A percentile compares a stretch with the other conserved stretches of the same genome.
These are phyloP conservation scores for Dufourea novaeangliae DNA, from an alignment of 1,140 invertebrate species.

Conservation along the genomic window DNA sequence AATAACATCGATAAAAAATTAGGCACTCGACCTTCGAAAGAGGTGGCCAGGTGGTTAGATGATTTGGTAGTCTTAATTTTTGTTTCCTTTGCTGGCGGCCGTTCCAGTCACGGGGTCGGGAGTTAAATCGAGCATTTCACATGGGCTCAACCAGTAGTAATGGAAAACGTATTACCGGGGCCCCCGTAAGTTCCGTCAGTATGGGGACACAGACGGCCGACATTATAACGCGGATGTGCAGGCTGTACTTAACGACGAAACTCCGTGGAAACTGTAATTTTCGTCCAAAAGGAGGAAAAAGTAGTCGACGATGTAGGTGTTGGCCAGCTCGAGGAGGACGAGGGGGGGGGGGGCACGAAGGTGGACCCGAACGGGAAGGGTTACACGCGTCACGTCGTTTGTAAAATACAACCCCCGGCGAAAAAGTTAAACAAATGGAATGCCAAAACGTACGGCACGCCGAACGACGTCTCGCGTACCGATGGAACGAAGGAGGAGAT, in stretches of 20 bases:
- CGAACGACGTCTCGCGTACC: neutral
- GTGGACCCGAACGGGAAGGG: neutral
- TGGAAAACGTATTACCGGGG: slow-evolving; percentile 77
- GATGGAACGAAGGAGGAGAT: slow-evolving; percentile 1
- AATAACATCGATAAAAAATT: neutral
- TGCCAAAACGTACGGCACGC: slow-evolving; percentile 33
- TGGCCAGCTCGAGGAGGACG: neutral
- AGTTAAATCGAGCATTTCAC: slow-evolving; percentile 59
- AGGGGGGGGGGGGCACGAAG: neutral
- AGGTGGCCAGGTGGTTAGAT: neutral
- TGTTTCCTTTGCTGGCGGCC: neutral
- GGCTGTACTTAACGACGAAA: slow-evolving; percentile 80
- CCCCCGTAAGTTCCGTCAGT: slow-evolving; percentile 74
- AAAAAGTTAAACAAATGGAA: slow-evolving; percentile 63
- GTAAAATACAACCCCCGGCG: slow-evolving; percentile 48
- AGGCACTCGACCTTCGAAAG: no score
- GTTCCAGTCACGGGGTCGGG: slow-evolving; percentile 10
- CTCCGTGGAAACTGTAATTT: slow-evolving; percentile 79
- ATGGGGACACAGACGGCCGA: slow-evolving; percentile 62
- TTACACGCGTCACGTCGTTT: slow-evolving; percentile 28
- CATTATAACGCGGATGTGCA: slow-evolving; percentile 79
- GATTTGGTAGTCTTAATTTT: slow-evolving; percentile 27
- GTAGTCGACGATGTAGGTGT: neutral
- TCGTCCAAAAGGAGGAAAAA: slow-evolving; percentile 64
- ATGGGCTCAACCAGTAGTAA: slow-evolving; percentile 62